These are phyloP conservation scores for Tragelaphus strepsiceros DNA, from an alignment of 2,113 vertebrate species.

Conservation along the genomic window DNA sequence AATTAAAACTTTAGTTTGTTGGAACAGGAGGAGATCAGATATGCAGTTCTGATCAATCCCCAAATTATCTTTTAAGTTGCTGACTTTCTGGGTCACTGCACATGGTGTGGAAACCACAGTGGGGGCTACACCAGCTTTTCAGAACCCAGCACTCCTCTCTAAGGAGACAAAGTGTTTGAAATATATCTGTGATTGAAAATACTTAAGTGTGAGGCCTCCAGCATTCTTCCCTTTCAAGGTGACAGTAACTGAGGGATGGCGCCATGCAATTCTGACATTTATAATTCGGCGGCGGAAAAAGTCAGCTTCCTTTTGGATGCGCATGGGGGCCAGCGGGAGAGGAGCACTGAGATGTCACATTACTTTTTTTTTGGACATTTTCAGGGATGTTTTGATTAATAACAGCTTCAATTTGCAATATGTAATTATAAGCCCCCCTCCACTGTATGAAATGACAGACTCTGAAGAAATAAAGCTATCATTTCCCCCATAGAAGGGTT, in stretches of 20 bases:
- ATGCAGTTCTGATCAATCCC: conserved; percentile 31
- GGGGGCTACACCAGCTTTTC: neutral
- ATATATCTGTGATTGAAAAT: conserved; percentile 50
- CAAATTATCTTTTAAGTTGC: neutral
- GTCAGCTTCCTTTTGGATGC: conserved; percentile 69
- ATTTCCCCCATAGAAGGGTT: neutral
- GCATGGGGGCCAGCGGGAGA: conserved; percentile 45
- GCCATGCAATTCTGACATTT: conserved; percentile 72
- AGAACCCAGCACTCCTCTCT: neutral
- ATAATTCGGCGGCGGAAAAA: conserved; percentile 70
- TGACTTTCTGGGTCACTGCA: conserved; percentile 17
- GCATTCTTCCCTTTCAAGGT: conserved; percentile 68
- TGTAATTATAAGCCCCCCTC: conserved; percentile 24
- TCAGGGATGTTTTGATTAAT: conserved; percentile 66
- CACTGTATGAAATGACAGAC: neutral
- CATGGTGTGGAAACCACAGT: fast-evolving
- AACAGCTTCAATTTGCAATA: conserved; percentile 45
- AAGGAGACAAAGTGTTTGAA: conserved; percentile 59
- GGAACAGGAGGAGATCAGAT: neutral
- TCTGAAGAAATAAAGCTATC: conserved; percentile 13
- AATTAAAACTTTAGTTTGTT: conserved; percentile 27
- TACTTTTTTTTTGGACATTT: conserved; percentile 44
- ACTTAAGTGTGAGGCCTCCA: conserved; percentile 55
- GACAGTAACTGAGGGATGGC: conserved; percentile 72
- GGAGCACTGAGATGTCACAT: conserved; percentile 59